Evolutionary conservation across 1,140 invertebrate species (phyloP).

Genomic region (Eufriesea mexicana): DNA sequence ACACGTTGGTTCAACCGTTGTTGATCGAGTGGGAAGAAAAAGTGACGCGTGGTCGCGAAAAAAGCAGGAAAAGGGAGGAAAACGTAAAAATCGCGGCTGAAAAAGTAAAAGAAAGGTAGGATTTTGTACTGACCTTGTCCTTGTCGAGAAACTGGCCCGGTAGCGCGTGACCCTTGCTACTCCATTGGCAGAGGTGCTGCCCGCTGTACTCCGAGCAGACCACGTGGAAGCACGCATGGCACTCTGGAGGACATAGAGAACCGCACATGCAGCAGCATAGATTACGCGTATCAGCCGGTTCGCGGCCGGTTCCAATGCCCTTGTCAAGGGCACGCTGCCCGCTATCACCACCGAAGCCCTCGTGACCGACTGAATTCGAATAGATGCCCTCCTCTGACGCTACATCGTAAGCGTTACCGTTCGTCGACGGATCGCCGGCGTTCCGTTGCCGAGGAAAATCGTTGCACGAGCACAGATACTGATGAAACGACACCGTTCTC

Average conservation of each 20-base stretch:
- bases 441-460: conserved; percentile 41
- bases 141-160: conserved; percentile 82
- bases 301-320: background rate
- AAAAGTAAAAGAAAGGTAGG: background rate
- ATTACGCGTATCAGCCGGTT: conserved; percentile 49
- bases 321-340: conserved; percentile 33
- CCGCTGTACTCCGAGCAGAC: conserved; percentile 83
- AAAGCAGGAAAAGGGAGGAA: background rate
- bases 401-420: background rate
- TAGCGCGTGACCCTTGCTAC: conserved; percentile 81
- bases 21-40: background rate
- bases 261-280: conserved; percentile 84
- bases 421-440: background rate
- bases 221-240: conserved; percentile 86
- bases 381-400: conserved; percentile 35
- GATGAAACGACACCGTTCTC: conserved; percentile 82
- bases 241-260: conserved; percentile 85
- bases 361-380: conserved; percentile 53
- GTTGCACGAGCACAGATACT: conserved; percentile 82
- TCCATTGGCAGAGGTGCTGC: conserved; percentile 84
- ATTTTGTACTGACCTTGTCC: conserved; percentile 82
- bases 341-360: background rate
- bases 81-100: too few relatives aligned
- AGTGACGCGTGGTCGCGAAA: background rate
- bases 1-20: background rate